Evolutionary conservation across 2,797 vertebrate genomes (phyloP).

Genomic region (Lacerta agilis): DNA sequence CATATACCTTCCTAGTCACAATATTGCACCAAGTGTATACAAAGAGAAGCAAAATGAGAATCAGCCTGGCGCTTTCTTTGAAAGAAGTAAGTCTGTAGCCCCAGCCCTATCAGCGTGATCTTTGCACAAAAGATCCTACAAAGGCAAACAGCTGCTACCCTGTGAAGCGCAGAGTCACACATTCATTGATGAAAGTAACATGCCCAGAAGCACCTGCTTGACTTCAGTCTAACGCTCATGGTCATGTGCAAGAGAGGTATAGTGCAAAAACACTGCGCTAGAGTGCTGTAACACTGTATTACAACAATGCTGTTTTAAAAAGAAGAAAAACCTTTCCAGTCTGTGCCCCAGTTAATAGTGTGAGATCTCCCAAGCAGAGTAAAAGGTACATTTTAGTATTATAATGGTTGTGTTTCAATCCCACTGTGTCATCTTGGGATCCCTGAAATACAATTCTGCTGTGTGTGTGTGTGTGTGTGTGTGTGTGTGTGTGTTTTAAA

Average conservation of each 20-base stretch:
- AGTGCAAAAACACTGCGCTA: not conserved
- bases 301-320: not conserved
- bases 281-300: not conserved
- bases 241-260: not conserved
- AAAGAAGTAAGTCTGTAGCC: not conserved
- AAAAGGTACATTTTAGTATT: too few relatives aligned
- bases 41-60: not conserved
- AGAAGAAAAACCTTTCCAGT: not conserved
- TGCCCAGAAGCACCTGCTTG: not conserved
- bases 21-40: slow-evolving; percentile 17
- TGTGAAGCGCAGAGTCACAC: not conserved
- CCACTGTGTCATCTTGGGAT: too few relatives aligned
- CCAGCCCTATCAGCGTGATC: not conserved
- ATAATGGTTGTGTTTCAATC: too few relatives aligned
- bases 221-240: not conserved
- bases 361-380: not conserved
- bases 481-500: too few relatives aligned
- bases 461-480: too few relatives aligned
- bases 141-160: not conserved
- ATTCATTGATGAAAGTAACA: not conserved
- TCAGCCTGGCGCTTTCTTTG: accelerated
- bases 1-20: not conserved
- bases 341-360: not conserved
- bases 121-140: too few relatives aligned
- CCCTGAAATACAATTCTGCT: too few relatives aligned